Percentiles rank a stretch among this genome's conserved stretches.
These are phyloP conservation scores for Mesorhabditis belari DNA, from an alignment of 2,888 invertebrate genomes.

Conservation along the genomic window DNA sequence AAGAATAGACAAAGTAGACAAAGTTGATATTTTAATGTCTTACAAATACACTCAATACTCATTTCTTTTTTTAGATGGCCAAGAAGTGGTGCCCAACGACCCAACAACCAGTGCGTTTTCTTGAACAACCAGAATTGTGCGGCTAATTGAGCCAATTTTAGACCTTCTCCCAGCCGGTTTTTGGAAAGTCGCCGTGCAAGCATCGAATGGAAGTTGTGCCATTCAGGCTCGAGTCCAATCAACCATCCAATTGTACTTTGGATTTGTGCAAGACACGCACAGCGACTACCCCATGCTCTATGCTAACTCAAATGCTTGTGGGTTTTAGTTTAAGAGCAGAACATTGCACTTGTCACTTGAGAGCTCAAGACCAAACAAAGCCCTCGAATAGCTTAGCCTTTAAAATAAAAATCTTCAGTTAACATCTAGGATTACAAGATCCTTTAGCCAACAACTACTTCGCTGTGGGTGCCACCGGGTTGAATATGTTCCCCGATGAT, in stretches of 20 bases:
- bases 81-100: conserved; percentile 24
- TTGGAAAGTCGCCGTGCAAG: conserved; percentile 28
- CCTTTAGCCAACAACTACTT: conserved; percentile 31
- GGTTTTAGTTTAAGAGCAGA: not conserved
- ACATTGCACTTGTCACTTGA: no score
- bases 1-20: no score
- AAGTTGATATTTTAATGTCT: not conserved
- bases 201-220: conserved; percentile 20
- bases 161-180: conserved; percentile 34
- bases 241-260: conserved; percentile 37
- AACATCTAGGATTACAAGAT: not conserved
- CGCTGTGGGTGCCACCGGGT: conserved; percentile 25
- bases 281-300: conserved; percentile 21
- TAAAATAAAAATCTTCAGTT: not conserved
- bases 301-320: conserved; percentile 32
- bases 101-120: conserved; percentile 11
- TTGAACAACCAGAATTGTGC: no score
- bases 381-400: no score
- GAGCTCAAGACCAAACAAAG: no score
- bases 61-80: conserved; percentile 14
- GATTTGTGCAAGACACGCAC: conserved; percentile 32
- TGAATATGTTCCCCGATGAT: conserved; percentile 22
- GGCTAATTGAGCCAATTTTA: conserved; percentile 4
- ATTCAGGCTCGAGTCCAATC: conserved; percentile 37
- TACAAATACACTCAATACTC: not conserved